Evolutionary conservation across 23 tunicate genomes (phyloP).

Genomic region (Styela plicata): DNA sequence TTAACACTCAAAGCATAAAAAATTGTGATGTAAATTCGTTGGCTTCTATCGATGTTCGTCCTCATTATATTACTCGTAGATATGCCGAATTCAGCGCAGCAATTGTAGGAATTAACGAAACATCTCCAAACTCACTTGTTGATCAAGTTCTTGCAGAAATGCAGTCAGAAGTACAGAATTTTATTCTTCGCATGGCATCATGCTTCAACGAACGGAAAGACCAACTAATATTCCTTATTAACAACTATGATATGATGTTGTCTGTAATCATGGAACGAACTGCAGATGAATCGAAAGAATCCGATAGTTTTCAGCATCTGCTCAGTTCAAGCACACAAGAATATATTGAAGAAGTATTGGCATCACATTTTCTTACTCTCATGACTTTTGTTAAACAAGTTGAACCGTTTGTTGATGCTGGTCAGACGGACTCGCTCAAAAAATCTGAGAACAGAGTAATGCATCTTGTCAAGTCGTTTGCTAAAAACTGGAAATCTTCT

Average conservation of each 20-base stretch:
- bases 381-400: conserved; percentile 90
- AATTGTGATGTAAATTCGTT: conserved; percentile 82
- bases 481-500: conserved; percentile 90
- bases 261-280: conserved; percentile 88
- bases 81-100: conserved; percentile 96
- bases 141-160: conserved; percentile 62
- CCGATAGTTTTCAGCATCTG: conserved; percentile 86
- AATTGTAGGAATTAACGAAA: conserved; percentile 80
- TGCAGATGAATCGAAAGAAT: conserved; percentile 76
- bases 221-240: conserved; percentile 88
- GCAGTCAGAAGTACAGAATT: conserved; percentile 91
- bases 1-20: conserved; percentile 68
- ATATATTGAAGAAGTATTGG: conserved; percentile 83
- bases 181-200: conserved; percentile 75
- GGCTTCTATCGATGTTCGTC: conserved; percentile 83
- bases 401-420: conserved; percentile 70
- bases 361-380: conserved; percentile 83
- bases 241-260: conserved; percentile 98
- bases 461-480: conserved; percentile 87
- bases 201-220: conserved; percentile 76
- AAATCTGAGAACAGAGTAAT: conserved; percentile 57
- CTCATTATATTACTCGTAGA: conserved; percentile 92
- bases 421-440: conserved; percentile 56
- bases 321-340: conserved; percentile 77
- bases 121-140: conserved; percentile 57